Evolutionary conservation across 2,797 vertebrate genomes (phyloP), one percentile per base, ranked within the genome.

Genomic region (Graptemys geographica): DNA sequence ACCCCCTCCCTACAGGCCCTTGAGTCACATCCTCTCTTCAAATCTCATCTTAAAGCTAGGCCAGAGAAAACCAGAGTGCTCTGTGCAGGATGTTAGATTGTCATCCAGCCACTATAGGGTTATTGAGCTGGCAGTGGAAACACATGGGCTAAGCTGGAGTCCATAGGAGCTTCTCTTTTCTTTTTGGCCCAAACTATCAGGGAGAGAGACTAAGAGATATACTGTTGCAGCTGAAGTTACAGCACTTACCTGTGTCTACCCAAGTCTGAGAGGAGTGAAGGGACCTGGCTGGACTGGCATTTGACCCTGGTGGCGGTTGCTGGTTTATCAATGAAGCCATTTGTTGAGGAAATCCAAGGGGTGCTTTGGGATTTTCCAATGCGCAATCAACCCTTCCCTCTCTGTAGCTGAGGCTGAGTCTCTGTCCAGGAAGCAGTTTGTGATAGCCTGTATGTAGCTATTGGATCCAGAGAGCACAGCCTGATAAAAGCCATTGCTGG

Each of bases 361-460:
- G 59, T 93, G 37, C 59, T 89, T 76, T 93, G 86, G 78, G 84
- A 90, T 76, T 83, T 84, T 83, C 81, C 90, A 31, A 33, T 69
- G 19, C 6, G 15, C 21, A 78, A 47, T 74, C 87, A 86, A n/a
- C 47, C 80, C 11, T 9, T 53, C 41, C 16, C 28, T 69, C 23
- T 11, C 12, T 53, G 28, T 57, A 0, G 0, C 52, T 0, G 2
- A 56, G 72, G 62, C 85, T 90, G 83, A 87, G 37, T 88, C 52
- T 80, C 47, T 3, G 0, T 69, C 85, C 80, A 83, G 41, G 59
- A 80, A 92, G 79, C 47, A 87, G 55, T 33, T 95, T 88, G 44
- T 5, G 1, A 78, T 84, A 87, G 86, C 44, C 10, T 57, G 76
- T 55, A 41, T 51, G 2, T 49, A 74, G 79, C 4, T 2, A 56